Conservation (phyloP, 2,888 invertebrate species). For the Glyphotaelius pellucidus region DNA sequence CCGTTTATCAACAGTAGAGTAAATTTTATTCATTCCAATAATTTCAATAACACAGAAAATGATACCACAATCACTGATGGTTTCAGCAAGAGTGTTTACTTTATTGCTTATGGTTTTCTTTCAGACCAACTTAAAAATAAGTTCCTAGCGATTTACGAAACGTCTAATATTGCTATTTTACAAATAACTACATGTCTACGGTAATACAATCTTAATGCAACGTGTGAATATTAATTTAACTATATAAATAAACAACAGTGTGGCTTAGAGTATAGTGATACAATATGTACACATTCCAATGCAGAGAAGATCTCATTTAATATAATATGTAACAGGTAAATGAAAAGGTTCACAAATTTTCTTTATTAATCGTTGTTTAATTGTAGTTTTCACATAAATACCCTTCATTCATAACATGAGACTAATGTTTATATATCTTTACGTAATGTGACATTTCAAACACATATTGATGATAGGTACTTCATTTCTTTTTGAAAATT, state of each 20-base stretch:
- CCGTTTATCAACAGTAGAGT: slow-evolving; percentile 62
- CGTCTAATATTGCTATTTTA: slow-evolving; percentile 66
- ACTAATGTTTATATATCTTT: background rate
- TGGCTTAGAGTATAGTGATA: slow-evolving; percentile 64
- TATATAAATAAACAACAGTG: slow-evolving; percentile 65
- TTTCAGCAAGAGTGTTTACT: slow-evolving; percentile 54
- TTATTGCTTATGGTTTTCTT: slow-evolving; percentile 65
- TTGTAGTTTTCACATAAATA: slow-evolving; percentile 16
- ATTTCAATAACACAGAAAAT: slow-evolving; percentile 64
- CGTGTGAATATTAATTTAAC: slow-evolving; percentile 62
- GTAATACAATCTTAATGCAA: slow-evolving; percentile 62
- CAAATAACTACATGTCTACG: slow-evolving; percentile 63
- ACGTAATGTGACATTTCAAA: background rate
- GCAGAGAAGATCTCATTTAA: background rate
- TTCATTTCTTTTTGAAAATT: background rate
- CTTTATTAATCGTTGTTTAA: slow-evolving; percentile 32
- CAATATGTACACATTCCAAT: slow-evolving; percentile 33
- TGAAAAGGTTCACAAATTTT: slow-evolving; percentile 8
- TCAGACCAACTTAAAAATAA: slow-evolving; percentile 64
- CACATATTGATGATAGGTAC: background rate
- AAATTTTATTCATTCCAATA: slow-evolving; percentile 62
- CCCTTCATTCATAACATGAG: background rate
- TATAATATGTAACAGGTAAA: slow-evolving; percentile 16
- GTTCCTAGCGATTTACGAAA: slow-evolving; percentile 64
- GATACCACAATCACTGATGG: slow-evolving; percentile 62